Conservation (phyloP, 2,797 vertebrate species). For the Chaetodon trifasciatus region DNA sequence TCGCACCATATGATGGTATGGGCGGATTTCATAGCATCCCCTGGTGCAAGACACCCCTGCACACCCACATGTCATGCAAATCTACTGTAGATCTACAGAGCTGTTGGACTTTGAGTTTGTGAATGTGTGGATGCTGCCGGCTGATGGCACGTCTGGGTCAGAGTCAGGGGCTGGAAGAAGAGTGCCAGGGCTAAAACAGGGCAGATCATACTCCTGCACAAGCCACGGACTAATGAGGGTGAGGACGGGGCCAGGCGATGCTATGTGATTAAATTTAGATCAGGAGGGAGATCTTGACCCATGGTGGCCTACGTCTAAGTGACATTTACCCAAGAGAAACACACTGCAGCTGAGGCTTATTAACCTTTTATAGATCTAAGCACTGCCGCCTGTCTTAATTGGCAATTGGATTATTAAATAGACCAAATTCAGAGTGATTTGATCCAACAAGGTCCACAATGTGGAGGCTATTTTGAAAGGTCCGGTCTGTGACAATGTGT, state of each 20-base stretch:
- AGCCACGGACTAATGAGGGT: slow-evolving; percentile 89
- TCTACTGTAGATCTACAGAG: slow-evolving; percentile 38
- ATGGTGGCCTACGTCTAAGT: slow-evolving; percentile 86
- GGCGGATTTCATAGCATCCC: slow-evolving; percentile 56
- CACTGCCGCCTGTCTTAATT: slow-evolving; percentile 84
- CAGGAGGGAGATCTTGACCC: slow-evolving; percentile 89
- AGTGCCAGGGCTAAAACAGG: slow-evolving; percentile 73
- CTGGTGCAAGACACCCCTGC: slow-evolving; percentile 40
- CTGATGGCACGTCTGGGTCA: slow-evolving; percentile 60
- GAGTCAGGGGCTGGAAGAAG: slow-evolving; percentile 61
- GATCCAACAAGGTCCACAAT: slow-evolving; percentile 76
- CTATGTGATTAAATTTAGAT: slow-evolving; percentile 90
- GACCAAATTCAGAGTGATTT: slow-evolving; percentile 83
- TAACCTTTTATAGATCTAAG: slow-evolving; percentile 89
- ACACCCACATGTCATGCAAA: slow-evolving; percentile 43
- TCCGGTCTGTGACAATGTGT: slow-evolving; percentile 63
- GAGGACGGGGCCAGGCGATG: slow-evolving; percentile 83
- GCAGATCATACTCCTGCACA: slow-evolving; percentile 81
- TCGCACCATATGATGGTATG: slow-evolving; percentile 48
- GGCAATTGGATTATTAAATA: slow-evolving; percentile 89
- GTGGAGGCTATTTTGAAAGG: slow-evolving; percentile 75
- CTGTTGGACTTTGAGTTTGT: slow-evolving; percentile 46
- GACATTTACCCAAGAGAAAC: slow-evolving; percentile 90
- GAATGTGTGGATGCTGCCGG: slow-evolving; percentile 58
- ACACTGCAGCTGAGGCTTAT: slow-evolving; percentile 87